Evolutionary conservation across 2,797 vertebrate species (phyloP).

Genomic region (Leptoclinus maculatus): DNA sequence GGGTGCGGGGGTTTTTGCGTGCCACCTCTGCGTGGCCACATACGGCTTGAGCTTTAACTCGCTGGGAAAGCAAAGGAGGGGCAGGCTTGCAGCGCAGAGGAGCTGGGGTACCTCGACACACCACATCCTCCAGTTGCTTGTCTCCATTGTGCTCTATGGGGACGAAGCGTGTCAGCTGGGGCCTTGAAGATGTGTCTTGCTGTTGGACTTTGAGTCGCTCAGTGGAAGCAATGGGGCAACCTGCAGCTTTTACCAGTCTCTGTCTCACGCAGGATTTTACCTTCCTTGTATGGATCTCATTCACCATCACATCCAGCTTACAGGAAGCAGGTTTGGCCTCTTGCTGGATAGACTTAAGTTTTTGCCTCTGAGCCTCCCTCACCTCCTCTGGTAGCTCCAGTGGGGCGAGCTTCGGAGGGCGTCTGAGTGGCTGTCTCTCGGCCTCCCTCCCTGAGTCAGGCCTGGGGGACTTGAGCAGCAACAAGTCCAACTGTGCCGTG

Average conservation of each 20-base stretch:
- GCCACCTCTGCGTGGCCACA: constrained; percentile 9
- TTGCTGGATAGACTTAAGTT: constrained; percentile 76
- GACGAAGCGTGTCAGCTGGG: constrained; percentile 36
- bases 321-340: constrained; percentile 67
- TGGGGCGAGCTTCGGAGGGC: constrained; percentile 83
- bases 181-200: constrained; percentile 37
- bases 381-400: constrained; percentile 82
- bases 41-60: constrained; percentile 8
- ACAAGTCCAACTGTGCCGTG: constrained; percentile 48
- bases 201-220: constrained; percentile 48
- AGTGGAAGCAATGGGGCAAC: constrained; percentile 12
- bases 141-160: constrained; percentile 36
- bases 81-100: constrained; percentile 51
- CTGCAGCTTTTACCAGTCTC: constrained; percentile 27
- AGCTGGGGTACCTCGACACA: constrained; percentile 46
- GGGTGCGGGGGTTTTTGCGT: constrained; percentile 9
- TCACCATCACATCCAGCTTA: constrained; percentile 49
- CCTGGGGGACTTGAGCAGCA: constrained; percentile 43
- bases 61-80: constrained; percentile 40
- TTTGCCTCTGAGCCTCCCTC: constrained; percentile 83
- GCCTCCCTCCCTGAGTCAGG: constrained; percentile 25
- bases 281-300: constrained; percentile 47
- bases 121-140: constrained; percentile 40
- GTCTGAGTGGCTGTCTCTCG: constrained; percentile 68
- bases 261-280: constrained; percentile 43